Percentiles rank a stretch among this genome's conserved stretches.
These are phyloP conservation scores for Rhaphigaster nebulosa DNA, from an alignment of 2,888 invertebrate species.

Conservation along the genomic window DNA sequence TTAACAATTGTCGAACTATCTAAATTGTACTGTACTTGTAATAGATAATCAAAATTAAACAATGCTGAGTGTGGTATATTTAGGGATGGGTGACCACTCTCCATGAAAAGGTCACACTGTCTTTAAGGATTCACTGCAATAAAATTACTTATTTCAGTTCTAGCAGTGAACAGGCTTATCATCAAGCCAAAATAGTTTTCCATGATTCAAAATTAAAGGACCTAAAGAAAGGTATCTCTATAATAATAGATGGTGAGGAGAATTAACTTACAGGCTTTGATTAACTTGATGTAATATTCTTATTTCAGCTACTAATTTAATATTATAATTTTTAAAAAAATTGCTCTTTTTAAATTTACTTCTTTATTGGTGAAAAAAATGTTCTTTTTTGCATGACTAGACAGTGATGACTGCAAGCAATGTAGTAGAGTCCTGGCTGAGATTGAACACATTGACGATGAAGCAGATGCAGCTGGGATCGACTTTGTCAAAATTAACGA, in stretches of 20 bases:
- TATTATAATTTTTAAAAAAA: not conserved
- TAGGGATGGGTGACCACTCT: too few relatives aligned
- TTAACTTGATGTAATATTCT: not conserved
- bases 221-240: not conserved
- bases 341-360: constrained; percentile 58
- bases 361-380: constrained; percentile 67
- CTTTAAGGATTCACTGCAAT: too few relatives aligned
- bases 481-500: constrained; percentile 95
- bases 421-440: constrained; percentile 89
- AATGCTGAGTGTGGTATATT: too few relatives aligned
- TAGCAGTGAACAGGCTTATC: too few relatives aligned
- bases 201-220: too few relatives aligned
- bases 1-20: too few relatives aligned
- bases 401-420: constrained; percentile 95
- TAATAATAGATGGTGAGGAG: not conserved
- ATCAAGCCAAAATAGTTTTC: too few relatives aligned
- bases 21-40: too few relatives aligned
- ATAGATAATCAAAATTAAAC: too few relatives aligned
- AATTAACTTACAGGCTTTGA: not conserved
- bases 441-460: constrained; percentile 94
- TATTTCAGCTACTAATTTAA: not conserved
- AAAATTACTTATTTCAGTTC: too few relatives aligned
- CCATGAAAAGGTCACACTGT: too few relatives aligned
- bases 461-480: constrained; percentile 90
- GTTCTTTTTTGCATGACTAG: constrained; percentile 70